These are phyloP conservation scores for Channallabes apus DNA, from an alignment of 2,797 vertebrate genomes.

Conservation along the genomic window DNA sequence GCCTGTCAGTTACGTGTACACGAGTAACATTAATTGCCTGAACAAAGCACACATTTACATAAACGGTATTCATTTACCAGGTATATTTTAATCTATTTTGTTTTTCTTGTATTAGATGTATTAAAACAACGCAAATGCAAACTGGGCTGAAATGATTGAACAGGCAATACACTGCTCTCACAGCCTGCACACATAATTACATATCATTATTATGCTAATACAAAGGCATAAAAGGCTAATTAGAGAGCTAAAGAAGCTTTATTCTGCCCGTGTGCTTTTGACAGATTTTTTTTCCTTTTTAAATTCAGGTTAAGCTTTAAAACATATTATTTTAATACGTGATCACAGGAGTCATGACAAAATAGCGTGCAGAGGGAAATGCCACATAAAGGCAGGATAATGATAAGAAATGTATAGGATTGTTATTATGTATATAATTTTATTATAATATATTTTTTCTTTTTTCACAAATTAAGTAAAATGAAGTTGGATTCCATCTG, in stretches of 20 bases:
- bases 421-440: neutral
- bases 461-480: neutral
- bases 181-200: constrained; percentile 76
- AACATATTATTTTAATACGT: constrained; percentile 30
- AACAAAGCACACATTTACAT: neutral
- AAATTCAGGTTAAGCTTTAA: constrained; percentile 19
- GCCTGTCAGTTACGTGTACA: neutral
- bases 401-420: neutral
- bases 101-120: neutral
- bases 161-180: constrained; percentile 61
- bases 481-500: neutral
- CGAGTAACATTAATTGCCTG: neutral
- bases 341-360: constrained; percentile 18
- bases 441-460: neutral
- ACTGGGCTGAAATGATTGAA: constrained; percentile 1
- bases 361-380: constrained; percentile 3
- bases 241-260: constrained; percentile 78
- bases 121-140: constrained; percentile 11
- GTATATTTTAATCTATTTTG: constrained; percentile 16
- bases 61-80: constrained; percentile 6
- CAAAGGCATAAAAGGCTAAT: constrained; percentile 73
- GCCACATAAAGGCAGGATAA: neutral
- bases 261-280: constrained; percentile 71
- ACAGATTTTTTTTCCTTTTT: neutral
- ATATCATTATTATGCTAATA: constrained; percentile 80